A percentile compares a stretch with the other conserved stretches of the same genome.
phyloP scores from a whole-genome alignment of 2,888 invertebrate genomes.

The Aporophyla nigra region DNA sequence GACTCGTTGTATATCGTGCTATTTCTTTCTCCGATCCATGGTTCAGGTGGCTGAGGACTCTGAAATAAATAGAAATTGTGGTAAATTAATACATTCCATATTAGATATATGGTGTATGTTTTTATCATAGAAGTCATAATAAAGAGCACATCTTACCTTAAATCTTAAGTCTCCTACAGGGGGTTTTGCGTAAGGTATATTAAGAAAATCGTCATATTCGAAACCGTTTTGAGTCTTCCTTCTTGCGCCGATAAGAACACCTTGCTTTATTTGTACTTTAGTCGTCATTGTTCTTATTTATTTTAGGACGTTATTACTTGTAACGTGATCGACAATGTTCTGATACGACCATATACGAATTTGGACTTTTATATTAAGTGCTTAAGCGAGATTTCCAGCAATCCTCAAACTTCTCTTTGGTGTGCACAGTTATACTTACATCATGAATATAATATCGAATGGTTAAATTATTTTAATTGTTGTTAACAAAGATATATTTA shows the following conservation, averaged over 20 bases:
- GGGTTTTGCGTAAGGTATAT: constrained; percentile 90
- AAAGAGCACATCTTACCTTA: constrained; percentile 68
- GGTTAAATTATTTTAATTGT: not conserved
- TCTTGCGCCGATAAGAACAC: constrained; percentile 35
- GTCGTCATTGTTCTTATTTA: constrained; percentile 32
- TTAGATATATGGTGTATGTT: not conserved
- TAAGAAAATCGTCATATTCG: constrained; percentile 84
- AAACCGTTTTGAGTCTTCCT: constrained; percentile 78
- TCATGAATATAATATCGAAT: not conserved
- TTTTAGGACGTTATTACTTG: constrained; percentile 12
- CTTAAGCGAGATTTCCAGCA: not conserved
- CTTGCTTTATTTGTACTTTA: constrained; percentile 46
- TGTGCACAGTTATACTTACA: not conserved
- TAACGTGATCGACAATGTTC: constrained; percentile 7
- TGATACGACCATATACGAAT: constrained; percentile 17
- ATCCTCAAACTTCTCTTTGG: constrained; percentile 24
- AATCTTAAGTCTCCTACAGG: constrained; percentile 84
- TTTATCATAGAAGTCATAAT: not conserved
- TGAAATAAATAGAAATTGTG: constrained; percentile 62
- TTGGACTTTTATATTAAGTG: constrained; percentile 31
- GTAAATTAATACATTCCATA: not conserved
- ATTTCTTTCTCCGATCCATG: constrained; percentile 86
- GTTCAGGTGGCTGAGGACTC: constrained; percentile 81
- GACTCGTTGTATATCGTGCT: constrained; percentile 81
- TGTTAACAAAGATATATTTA: not conserved